These are phyloP conservation scores for Chiroxiphia lanceolata DNA, from an alignment of 2,797 vertebrate genomes.

Conservation along the genomic window DNA sequence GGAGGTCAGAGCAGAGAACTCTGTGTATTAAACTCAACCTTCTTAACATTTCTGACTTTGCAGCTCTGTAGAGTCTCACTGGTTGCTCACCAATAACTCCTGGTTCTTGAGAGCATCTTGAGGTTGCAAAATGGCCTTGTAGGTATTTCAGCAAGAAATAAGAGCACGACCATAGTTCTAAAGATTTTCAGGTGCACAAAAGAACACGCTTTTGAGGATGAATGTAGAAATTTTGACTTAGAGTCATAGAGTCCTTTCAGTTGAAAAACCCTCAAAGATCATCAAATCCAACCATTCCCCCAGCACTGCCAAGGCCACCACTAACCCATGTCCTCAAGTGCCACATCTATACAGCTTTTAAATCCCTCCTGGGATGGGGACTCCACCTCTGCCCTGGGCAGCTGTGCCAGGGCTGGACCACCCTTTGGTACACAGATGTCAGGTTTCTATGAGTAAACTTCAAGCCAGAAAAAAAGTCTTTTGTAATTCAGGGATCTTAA, in stretches of 20 bases:
- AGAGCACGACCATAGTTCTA: accelerated
- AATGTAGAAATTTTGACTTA: not conserved
- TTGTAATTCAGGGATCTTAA: not conserved
- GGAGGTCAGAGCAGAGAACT: not conserved
- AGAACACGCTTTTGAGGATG: not conserved
- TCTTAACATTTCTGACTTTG: not conserved
- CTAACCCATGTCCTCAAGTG: not conserved
- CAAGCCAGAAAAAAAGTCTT: not conserved
- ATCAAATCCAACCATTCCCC: not conserved
- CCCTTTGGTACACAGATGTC: not conserved
- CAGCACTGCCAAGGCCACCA: not conserved
- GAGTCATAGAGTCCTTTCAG: not conserved
- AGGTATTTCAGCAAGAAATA: not conserved
- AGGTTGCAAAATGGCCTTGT: not conserved
- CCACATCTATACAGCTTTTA: not conserved
- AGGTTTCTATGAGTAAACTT: not conserved
- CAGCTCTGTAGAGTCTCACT: not conserved
- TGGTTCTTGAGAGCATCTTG: not conserved
- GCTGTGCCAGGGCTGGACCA: not conserved
- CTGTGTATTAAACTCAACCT: not conserved
- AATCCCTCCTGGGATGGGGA: not conserved
- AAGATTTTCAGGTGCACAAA: not conserved
- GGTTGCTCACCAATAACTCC: not conserved
- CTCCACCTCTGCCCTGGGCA: not conserved
- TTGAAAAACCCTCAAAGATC: not conserved